phyloP scores from a whole-genome alignment of 2,888 invertebrate species.

The Tetramorium bicarinatum region DNA sequence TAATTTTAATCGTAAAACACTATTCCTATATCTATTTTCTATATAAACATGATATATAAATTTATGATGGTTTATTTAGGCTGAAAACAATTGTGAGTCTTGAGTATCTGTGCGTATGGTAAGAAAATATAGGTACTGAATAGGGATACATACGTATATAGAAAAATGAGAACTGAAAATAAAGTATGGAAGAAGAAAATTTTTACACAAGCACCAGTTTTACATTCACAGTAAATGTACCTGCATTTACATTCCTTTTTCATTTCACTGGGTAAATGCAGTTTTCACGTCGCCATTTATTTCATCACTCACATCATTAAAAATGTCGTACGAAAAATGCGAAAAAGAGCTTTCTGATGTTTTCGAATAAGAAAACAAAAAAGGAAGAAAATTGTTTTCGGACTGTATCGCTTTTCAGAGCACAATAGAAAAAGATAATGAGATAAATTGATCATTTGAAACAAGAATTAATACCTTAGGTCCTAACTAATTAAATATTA shows the following conservation, averaged over 20 bases:
- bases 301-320: constrained; percentile 8
- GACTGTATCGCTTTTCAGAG: neutral
- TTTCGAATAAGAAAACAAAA: constrained; percentile 7
- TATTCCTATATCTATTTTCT: neutral
- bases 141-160: neutral
- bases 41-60: neutral
- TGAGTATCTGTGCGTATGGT: neutral
- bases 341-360: neutral
- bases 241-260: constrained; percentile 1
- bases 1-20: neutral
- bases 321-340: neutral
- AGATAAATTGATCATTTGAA: neutral
- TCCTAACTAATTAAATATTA: neutral
- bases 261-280: neutral
- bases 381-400: neutral
- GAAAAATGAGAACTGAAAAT: neutral
- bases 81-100: neutral
- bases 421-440: neutral
- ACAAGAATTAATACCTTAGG: neutral
- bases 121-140: neutral
- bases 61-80: neutral
- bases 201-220: neutral
- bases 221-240: neutral
- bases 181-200: neutral
- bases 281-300: constrained; percentile 16